A percentile compares a stretch with the other conserved stretches of the same genome.
Conservation (phyloP, 2,888 invertebrate species). For the Elegia similella region DNA sequence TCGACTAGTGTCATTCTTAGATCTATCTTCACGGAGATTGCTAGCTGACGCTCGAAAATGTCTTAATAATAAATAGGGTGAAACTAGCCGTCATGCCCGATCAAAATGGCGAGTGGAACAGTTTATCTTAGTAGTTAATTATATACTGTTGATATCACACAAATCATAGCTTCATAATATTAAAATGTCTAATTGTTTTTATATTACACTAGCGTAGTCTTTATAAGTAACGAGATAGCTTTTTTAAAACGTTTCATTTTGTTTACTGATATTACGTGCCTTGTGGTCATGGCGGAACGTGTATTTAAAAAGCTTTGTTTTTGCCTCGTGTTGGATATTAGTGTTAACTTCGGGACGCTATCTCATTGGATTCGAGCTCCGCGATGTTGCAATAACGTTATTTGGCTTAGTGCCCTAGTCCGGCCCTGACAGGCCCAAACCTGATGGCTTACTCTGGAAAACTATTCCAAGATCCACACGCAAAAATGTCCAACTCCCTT, state of each 20-base stretch:
- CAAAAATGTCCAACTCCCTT: no score
- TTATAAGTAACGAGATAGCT: slow-evolving; percentile 69
- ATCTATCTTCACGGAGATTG: no score
- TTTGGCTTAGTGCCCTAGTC: background rate
- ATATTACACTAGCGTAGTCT: slow-evolving; percentile 51
- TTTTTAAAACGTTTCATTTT: slow-evolving; percentile 57
- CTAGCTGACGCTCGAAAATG: no score
- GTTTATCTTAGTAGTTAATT: no score
- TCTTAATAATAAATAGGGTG: no score
- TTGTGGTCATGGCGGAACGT: slow-evolving; percentile 50
- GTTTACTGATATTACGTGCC: slow-evolving; percentile 72
- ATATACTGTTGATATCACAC: slow-evolving; percentile 45
- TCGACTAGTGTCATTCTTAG: no score
- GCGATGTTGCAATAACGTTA: slow-evolving; percentile 1
- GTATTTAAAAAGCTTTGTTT: slow-evolving; percentile 43
- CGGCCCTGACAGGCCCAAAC: background rate
- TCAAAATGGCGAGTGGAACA: no score
- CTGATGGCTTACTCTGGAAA: slow-evolving; percentile 4
- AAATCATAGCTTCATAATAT: slow-evolving; percentile 57
- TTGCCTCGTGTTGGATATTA: slow-evolving; percentile 36
- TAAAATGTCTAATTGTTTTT: slow-evolving; percentile 56
- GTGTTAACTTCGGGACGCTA: slow-evolving; percentile 13
- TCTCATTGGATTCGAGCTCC: background rate
- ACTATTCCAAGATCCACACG: background rate
- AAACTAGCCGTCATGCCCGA: no score